Conservation (phyloP, 2,113 vertebrate species). For the Platycercus adscitus region DNA sequence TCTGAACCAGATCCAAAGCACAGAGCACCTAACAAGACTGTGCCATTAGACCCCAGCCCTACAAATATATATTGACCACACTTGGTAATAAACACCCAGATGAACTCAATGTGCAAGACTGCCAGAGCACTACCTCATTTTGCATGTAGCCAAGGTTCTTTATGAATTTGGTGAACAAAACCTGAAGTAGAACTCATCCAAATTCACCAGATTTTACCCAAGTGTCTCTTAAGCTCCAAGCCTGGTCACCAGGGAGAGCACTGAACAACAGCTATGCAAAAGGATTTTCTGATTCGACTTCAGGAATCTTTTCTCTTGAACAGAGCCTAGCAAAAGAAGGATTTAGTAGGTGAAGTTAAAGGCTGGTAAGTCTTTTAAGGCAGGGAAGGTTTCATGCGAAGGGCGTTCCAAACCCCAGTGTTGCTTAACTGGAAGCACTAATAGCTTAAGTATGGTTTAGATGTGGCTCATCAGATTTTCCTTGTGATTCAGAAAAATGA, state of each 20-base stretch:
- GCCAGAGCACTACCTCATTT: slow-evolving; percentile 7
- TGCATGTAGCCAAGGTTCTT: background rate
- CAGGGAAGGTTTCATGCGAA: background rate
- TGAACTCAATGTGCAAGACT: background rate
- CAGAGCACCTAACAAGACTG: background rate
- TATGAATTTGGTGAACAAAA: background rate
- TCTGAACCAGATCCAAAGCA: background rate
- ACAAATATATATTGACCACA: background rate
- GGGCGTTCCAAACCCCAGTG: background rate
- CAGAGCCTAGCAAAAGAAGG: background rate
- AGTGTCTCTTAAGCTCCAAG: background rate
- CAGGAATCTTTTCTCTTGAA: background rate
- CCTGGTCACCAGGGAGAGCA: background rate
- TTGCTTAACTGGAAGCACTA: slow-evolving; percentile 49
- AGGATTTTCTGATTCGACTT: background rate
- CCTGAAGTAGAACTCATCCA: background rate
- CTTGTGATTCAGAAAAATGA: slow-evolving; percentile 35
- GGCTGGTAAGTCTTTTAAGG: background rate
- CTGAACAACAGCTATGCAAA: background rate
- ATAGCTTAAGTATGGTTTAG: slow-evolving; percentile 23
- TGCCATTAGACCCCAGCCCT: background rate
- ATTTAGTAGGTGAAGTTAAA: background rate
- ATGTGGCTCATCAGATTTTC: slow-evolving; percentile 31
- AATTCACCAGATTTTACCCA: background rate
- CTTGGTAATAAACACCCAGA: background rate